These are phyloP conservation scores for Spatulosminthurus flaviceps DNA, from an alignment of 2,888 invertebrate genomes.

Conservation along the genomic window DNA sequence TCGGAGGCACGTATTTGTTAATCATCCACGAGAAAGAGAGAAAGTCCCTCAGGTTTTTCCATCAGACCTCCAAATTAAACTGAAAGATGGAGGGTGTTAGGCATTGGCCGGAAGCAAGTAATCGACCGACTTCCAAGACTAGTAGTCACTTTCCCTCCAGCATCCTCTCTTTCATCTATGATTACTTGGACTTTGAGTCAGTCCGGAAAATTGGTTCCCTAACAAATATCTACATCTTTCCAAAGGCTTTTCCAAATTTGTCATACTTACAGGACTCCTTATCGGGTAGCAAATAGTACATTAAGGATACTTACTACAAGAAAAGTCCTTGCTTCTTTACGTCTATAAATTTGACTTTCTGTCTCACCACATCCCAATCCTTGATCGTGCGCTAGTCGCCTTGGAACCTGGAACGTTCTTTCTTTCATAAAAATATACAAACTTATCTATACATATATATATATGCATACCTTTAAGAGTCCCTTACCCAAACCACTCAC, in stretches of 20 bases:
- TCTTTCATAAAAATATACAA: too few relatives aligned
- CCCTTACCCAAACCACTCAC: too few relatives aligned
- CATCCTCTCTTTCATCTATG: neutral
- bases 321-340: neutral
- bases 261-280: neutral
- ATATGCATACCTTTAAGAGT: too few relatives aligned
- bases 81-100: neutral
- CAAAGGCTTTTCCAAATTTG: neutral
- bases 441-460: too few relatives aligned
- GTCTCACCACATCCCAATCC: neutral
- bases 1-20: too few relatives aligned
- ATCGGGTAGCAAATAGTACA: neutral
- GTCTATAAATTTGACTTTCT: neutral
- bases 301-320: neutral
- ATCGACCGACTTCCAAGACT: neutral
- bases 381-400: too few relatives aligned
- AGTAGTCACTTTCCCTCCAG: neutral
- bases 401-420: too few relatives aligned
- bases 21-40: too few relatives aligned
- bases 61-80: constrained; percentile 13
- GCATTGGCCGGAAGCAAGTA: constrained; percentile 8
- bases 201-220: neutral
- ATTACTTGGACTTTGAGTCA: neutral
- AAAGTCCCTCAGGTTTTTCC: neutral
- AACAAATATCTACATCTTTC: neutral